Percentiles rank a stretch among this genome's conserved stretches.
These are phyloP conservation scores for Tiliacea citrago DNA, from an alignment of 2,888 invertebrate species.

Conservation along the genomic window DNA sequence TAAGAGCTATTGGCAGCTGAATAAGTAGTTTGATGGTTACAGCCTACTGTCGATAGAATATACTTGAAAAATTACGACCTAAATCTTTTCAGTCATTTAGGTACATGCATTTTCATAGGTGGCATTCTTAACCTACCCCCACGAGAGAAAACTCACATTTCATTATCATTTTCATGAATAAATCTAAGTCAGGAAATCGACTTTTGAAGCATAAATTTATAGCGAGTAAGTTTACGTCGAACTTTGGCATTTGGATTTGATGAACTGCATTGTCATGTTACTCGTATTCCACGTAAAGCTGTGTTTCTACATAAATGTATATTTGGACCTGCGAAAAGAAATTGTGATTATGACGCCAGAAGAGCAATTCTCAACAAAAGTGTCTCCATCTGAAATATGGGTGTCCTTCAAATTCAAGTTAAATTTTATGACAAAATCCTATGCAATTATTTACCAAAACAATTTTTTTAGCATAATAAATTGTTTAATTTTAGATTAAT, in stretches of 20 bases:
- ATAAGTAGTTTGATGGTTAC: too few relatives aligned
- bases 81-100: not conserved
- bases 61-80: not conserved
- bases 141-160: not conserved
- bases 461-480: too few relatives aligned
- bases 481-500: too few relatives aligned
- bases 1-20: not conserved
- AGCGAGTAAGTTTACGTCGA: not conserved
- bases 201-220: slow-evolving; percentile 4
- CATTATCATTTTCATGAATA: not conserved
- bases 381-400: too few relatives aligned
- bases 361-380: too few relatives aligned
- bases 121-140: too few relatives aligned
- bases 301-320: not conserved
- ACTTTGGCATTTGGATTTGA: slow-evolving; percentile 7
- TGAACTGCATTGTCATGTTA: slow-evolving; percentile 1
- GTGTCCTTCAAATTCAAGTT: too few relatives aligned
- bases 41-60: not conserved
- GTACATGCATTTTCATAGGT: too few relatives aligned
- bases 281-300: not conserved
- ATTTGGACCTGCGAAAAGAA: not conserved
- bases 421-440: too few relatives aligned
- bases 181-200: not conserved
- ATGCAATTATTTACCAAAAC: too few relatives aligned
- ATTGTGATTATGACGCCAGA: too few relatives aligned